Conservation (phyloP, 2,797 vertebrate genomes). For the Acrossocheilus fasciatus region DNA sequence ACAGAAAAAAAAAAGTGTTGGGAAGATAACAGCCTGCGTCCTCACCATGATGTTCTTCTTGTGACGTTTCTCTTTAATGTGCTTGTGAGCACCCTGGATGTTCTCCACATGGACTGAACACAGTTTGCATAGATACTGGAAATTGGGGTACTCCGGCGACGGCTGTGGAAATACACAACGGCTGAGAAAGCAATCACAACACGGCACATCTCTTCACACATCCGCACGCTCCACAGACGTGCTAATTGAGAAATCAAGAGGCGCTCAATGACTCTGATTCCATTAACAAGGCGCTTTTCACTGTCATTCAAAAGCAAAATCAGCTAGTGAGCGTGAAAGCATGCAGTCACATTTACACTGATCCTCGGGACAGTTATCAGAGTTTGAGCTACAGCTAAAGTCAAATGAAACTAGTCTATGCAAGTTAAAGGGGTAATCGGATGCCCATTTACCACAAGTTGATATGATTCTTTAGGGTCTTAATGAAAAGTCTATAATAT, state of each 20-base stretch:
- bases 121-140: conserved; percentile 96
- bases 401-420: neutral
- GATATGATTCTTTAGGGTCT: no score
- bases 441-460: no score
- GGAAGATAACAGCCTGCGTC: neutral
- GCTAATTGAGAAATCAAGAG: neutral
- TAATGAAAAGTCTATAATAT: no score
- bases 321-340: neutral
- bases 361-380: neutral
- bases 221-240: neutral
- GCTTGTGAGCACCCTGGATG: conserved; percentile 97
- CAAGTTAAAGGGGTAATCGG: neutral
- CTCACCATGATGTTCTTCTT: conserved; percentile 97
- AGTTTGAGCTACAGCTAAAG: neutral
- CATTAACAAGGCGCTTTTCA: neutral
- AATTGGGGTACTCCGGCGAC: conserved; percentile 95
- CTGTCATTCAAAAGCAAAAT: neutral
- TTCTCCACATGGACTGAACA: conserved; percentile 98
- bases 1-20: neutral
- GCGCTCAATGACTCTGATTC: neutral
- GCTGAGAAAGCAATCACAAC: conserved; percentile 7
- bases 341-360: neutral
- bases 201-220: conserved; percentile 3
- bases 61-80: conserved; percentile 99
- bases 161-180: conserved; percentile 78